Base-by-base conservation (phyloP, 2,113 vertebrate genomes). In the Pica pica region DNA sequence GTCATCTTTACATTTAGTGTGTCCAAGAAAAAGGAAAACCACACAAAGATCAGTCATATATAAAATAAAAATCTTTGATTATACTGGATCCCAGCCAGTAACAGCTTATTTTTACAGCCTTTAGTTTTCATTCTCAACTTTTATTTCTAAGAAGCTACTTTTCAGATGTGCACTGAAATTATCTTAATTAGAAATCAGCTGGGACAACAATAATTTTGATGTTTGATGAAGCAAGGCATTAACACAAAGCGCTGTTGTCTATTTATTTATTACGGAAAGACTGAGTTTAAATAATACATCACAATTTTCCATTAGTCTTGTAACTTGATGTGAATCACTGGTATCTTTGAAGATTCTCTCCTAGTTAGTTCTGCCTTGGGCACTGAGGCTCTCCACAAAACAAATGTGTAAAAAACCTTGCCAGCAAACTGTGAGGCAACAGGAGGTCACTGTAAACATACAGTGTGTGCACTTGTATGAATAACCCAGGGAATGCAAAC, bases 401-500 rank as follows among this genome's bases (percentile, higher is more conserved):
- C 13, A 68, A 83, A 42, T 8, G 19, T 31, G 37, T 63, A 13
- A 82, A 93, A 71, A 83, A 64, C 47, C 47, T 41, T 64, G 37
- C 13, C 41, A 68, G 65, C 14, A 78, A 78, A 46, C 7, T 1
- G 0, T 22, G 60, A 70, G 49, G 37, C 59, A 53, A 14, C 44
- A 53, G 41, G 63, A 2, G 1, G 39, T 65, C 70, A 11, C 64
- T 67, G 80, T 37, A 61, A 63, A 93, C 11, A 33, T 9, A 41
- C 22, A 6, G 64, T 42, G 44, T 37, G 26, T 57, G 69, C 75
- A 67, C 46, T 83, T 76, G 57, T 89, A 77, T 71, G 63, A 79
- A 78, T 8, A n/a, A 83, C 73, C 89, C 90, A 76, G 71, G 79
- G 81, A 95, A 59, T 42, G 78, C 46, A 93, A 94, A 92, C 57